Evolutionary conservation across 2,797 vertebrate species (phyloP), one percentile per base, ranked within the genome.

Genomic region (Enteromius mattozi): DNA sequence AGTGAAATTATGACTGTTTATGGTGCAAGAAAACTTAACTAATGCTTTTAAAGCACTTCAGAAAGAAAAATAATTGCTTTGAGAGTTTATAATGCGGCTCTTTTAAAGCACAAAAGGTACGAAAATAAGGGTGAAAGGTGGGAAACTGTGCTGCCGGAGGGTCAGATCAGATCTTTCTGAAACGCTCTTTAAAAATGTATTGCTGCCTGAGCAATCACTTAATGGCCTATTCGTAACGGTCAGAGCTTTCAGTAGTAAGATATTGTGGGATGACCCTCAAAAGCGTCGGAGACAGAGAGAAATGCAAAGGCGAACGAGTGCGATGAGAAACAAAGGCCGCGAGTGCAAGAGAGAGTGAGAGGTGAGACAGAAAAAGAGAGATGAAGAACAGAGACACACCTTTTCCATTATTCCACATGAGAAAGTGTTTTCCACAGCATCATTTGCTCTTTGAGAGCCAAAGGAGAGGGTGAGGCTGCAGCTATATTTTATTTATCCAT

Each of bases 401-500:
- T 86, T 86, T 86, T 68, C 81, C 68, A 87, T 84, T 83, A 86
- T 30, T 82, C 69, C 74, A 69, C 82, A 82, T 61, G 71, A 72
- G 21, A 51, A 81, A 83, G 75, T 86, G 82, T 61, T 68, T 82
- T 79, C 75, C 42, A 24, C 47, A 77, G 72, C 66, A 81, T 86
- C 71, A 30, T 69, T 70, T 72, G 72, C 74, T 70, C 66, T 71
- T 10, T 69, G 33, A 63, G 37, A 70, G 78, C 6, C 17, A 37
- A 77, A 76, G 56, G 14, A 42, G 71, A 69, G 49, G 19, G 42
- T 75, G 78, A 81, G 63, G 49, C n/a, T 21, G 66, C 49, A 21
- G 79, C 68, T 77, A 89, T 89, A 54, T 81, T 88, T 88, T 87
- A 89, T 82, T 89, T 30, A 84, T 85, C 65, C 77, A 49, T 79